Percentiles rank a stretch among this genome's conserved stretches.
These are phyloP conservation scores for Dicrurus megarhynchus DNA, from an alignment of 2,113 vertebrate species.

Conservation along the genomic window DNA sequence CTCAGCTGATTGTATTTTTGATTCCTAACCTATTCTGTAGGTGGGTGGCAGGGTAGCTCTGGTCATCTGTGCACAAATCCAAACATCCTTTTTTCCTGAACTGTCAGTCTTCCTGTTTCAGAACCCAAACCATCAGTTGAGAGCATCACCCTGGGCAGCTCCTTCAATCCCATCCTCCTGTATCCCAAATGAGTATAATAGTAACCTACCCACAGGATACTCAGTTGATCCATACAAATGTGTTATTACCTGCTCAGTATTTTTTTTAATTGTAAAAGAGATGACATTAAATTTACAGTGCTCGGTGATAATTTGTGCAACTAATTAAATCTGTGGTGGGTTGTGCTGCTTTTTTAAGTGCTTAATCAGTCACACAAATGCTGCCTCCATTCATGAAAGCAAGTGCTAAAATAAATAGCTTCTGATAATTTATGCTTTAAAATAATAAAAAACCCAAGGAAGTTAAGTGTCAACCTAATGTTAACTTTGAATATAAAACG, in stretches of 20 bases:
- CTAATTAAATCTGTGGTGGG: conserved; percentile 52
- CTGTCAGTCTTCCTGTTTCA: not conserved
- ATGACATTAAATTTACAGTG: conserved; percentile 10
- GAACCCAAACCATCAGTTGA: not conserved
- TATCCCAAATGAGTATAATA: not conserved
- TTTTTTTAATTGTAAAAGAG: conserved; percentile 30
- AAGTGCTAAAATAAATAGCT: conserved; percentile 49
- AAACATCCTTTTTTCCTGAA: not conserved
- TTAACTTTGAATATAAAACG: conserved; percentile 60
- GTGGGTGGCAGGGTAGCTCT: not conserved
- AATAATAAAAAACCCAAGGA: conserved; percentile 60
- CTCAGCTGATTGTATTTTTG: not conserved
- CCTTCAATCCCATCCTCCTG: not conserved
- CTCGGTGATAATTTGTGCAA: conserved; percentile 53
- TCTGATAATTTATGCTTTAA: conserved; percentile 58
- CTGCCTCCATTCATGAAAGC: conserved; percentile 46
- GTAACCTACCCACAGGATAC: conserved; percentile 24
- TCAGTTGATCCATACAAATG: conserved; percentile 12
- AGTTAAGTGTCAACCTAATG: conserved; percentile 53
- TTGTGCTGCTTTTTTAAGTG: conserved; percentile 41
- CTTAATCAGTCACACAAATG: conserved; percentile 57
- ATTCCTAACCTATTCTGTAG: not conserved
- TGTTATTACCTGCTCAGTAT: conserved; percentile 35
- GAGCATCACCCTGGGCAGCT: not conserved
- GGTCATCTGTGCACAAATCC: not conserved